These are phyloP conservation scores for Pungitius pungitius DNA, from an alignment of 2,113 vertebrate genomes.

Conservation along the genomic window DNA sequence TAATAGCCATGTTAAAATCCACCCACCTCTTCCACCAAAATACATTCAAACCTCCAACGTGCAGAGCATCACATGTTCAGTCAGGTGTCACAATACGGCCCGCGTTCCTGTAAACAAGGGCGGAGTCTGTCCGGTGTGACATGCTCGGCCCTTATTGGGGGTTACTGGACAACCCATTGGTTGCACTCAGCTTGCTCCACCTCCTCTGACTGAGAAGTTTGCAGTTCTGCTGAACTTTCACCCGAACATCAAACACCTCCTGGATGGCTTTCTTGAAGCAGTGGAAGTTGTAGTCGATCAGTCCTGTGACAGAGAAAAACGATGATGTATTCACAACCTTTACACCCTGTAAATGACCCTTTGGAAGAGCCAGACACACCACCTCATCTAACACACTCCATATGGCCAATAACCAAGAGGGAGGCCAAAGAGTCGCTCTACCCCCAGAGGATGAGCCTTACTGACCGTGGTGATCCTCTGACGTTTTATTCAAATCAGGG, in stretches of 20 bases:
- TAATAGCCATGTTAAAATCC: background rate
- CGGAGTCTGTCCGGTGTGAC: background rate
- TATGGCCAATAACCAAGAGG: background rate
- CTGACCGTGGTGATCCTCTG: background rate
- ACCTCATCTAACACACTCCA: too few species aligned
- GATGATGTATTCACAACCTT: too few species aligned
- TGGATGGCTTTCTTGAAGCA: slow-evolving; percentile 97
- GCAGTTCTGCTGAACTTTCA: slow-evolving; percentile 89
- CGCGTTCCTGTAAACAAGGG: background rate
- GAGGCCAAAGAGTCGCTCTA: too few species aligned
- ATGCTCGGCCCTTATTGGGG: slow-evolving; percentile 52
- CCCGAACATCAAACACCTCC: slow-evolving; percentile 94
- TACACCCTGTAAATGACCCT: too few species aligned
- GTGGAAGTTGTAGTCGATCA: slow-evolving; percentile 98
- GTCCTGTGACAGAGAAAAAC: slow-evolving; percentile 76
- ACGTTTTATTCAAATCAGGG: too few species aligned
- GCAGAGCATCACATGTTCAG: background rate
- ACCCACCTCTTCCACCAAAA: background rate
- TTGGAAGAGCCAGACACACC: too few species aligned
- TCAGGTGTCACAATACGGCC: too few species aligned
- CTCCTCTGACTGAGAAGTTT: slow-evolving; percentile 87
- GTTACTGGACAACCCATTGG: slow-evolving; percentile 81
- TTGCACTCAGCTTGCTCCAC: slow-evolving; percentile 83
- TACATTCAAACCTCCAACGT: background rate
- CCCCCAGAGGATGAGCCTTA: too few species aligned